phyloP scores from a whole-genome alignment of 2,888 invertebrate genomes.

The Synergus itoensis region DNA sequence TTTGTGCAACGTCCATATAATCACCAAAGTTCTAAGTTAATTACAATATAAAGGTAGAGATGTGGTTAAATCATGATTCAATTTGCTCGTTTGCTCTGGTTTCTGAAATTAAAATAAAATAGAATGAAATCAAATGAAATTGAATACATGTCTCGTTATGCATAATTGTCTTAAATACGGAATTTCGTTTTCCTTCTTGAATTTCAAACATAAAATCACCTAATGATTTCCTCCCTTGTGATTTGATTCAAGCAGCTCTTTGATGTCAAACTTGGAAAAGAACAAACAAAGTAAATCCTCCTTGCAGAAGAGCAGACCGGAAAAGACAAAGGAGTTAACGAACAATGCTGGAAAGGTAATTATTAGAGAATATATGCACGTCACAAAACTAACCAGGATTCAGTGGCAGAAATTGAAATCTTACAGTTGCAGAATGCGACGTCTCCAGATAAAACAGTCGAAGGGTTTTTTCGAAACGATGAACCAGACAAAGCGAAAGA shows the following conservation, averaged over 20 bases:
- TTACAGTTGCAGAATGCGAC: slow-evolving; percentile 4
- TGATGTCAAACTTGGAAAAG: neutral
- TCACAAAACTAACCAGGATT: slow-evolving; percentile 8
- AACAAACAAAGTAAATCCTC: neutral
- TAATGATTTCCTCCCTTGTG: neutral
- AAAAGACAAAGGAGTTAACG: neutral
- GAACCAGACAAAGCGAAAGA: slow-evolving; percentile 26
- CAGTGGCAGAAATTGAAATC: neutral
- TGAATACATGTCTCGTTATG: no score
- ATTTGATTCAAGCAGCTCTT: neutral
- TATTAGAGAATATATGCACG: neutral
- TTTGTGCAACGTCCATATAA: neutral
- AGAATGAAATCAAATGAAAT: no score
- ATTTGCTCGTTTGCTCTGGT: no score
- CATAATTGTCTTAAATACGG: neutral
- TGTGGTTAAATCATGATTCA: no score
- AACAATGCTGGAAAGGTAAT: slow-evolving; percentile 7
- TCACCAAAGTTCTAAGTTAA: neutral
- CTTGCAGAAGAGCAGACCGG: neutral
- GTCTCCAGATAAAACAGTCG: neutral
- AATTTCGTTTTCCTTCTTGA: neutral
- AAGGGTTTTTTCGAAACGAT: slow-evolving; percentile 14
- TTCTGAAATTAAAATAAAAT: neutral
- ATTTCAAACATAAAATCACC: neutral
- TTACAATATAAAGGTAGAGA: no score